Conservation (phyloP, 2,113 vertebrate genomes). For the Atrichornis clamosus region DNA sequence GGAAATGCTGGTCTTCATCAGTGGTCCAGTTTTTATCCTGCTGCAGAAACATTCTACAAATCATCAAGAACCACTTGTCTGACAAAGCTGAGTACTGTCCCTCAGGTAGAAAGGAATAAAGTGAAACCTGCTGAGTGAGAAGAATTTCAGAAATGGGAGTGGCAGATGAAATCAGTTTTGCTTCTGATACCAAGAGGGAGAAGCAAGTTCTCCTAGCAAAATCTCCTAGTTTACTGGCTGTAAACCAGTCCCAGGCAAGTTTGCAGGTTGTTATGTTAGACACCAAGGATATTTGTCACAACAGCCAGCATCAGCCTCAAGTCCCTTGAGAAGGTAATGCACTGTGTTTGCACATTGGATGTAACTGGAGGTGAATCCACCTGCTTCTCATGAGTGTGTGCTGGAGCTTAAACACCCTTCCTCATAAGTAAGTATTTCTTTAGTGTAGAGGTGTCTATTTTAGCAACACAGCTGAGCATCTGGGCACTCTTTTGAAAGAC, state of each 20-base stretch:
- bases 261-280: neutral
- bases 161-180: neutral
- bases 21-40: neutral
- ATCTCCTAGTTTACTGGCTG: no score
- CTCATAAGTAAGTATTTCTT: neutral
- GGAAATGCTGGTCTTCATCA: neutral
- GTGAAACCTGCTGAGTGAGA: neutral
- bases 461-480: neutral
- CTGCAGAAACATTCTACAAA: neutral
- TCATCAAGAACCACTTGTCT: neutral
- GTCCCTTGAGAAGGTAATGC: neutral
- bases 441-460: neutral
- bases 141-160: neutral
- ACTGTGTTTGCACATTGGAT: neutral
- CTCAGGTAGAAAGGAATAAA: neutral
- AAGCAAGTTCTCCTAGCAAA: neutral
- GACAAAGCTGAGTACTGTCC: neutral
- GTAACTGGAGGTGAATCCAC: neutral
- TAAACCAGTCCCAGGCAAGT: neutral
- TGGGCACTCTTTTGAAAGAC: neutral
- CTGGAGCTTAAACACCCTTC: neutral
- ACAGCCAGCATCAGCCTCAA: neutral
- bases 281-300: neutral
- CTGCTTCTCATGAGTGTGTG: neutral
- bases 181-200: neutral